Conservation (phyloP, 2,113 vertebrate genomes). For the Microtus oregoni region DNA sequence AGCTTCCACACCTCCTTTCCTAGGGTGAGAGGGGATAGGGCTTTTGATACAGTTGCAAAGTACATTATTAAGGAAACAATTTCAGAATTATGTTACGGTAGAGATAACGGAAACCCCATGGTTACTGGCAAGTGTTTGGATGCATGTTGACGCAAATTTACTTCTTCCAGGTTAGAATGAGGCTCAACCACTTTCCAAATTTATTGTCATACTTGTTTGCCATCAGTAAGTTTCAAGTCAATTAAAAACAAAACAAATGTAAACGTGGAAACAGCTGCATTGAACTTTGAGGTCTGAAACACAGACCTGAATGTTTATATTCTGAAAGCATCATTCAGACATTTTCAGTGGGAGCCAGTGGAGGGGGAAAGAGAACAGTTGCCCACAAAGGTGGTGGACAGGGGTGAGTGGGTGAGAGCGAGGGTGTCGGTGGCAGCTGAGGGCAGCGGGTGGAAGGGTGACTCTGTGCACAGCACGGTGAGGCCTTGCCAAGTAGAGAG, state of each 20-base stretch:
- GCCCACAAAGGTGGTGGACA: background rate
- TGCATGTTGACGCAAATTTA: slow-evolving; percentile 54
- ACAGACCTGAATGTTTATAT: slow-evolving; percentile 2
- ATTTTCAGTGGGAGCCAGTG: background rate
- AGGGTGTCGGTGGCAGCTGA: accelerated
- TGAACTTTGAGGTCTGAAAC: slow-evolving; percentile 50
- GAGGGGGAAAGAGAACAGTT: background rate
- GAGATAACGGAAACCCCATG: slow-evolving; percentile 64
- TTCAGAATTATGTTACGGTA: slow-evolving; percentile 54
- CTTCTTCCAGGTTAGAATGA: slow-evolving; percentile 48
- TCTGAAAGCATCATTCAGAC: background rate
- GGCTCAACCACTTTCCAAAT: slow-evolving; percentile 28
- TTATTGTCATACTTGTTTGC: slow-evolving; percentile 60
- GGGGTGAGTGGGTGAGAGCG: background rate
- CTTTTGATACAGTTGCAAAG: slow-evolving; percentile 60
- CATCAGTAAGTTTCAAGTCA: slow-evolving; percentile 45
- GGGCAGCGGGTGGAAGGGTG: accelerated
- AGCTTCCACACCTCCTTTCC: slow-evolving; percentile 47
- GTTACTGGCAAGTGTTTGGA: slow-evolving; percentile 24
- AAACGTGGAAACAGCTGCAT: background rate
- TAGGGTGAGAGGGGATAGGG: slow-evolving; percentile 35
- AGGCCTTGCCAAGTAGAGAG: background rate
- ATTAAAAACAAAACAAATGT: slow-evolving; percentile 21
- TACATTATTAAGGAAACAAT: slow-evolving; percentile 61
- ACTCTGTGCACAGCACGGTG: background rate